These are phyloP conservation scores for Theodoxus fluviatilis DNA, from an alignment of 2,888 invertebrate species.

Conservation along the genomic window DNA sequence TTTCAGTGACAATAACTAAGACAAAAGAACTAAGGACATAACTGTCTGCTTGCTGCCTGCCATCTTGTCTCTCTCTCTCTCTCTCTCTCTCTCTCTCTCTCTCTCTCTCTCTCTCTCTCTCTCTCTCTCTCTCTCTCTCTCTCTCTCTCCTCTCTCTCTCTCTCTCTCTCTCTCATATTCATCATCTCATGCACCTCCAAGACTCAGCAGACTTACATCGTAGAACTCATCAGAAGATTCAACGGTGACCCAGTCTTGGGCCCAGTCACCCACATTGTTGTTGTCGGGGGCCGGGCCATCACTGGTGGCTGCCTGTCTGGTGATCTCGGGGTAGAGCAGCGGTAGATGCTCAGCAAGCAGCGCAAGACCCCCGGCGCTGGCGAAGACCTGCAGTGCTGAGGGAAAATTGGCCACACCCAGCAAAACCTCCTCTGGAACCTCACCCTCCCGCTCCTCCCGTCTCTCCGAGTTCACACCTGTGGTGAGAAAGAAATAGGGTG, in stretches of 20 bases:
- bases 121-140: no score
- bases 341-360: slow-evolving; percentile 88
- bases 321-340: slow-evolving; percentile 81
- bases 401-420: slow-evolving; percentile 59
- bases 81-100: no score
- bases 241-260: slow-evolving; percentile 71
- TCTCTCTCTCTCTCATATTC: background rate
- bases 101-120: no score
- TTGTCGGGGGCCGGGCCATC: slow-evolving; percentile 34
- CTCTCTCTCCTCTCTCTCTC: background rate
- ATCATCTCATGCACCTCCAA: background rate
- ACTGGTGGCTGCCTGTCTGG: slow-evolving; percentile 67
- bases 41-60: no score
- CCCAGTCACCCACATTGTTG: slow-evolving; percentile 35
- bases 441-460: slow-evolving; percentile 35
- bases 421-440: slow-evolving; percentile 51
- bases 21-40: no score
- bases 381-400: slow-evolving; percentile 82
- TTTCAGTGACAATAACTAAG: no score
- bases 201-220: slow-evolving; percentile 38
- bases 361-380: slow-evolving; percentile 85
- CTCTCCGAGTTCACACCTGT: slow-evolving; percentile 23
- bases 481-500: no score
- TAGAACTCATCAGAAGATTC: slow-evolving; percentile 61
- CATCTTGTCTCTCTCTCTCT: no score